Conservation (phyloP, 2,113 vertebrate species). For the Loxodonta africana region DNA sequence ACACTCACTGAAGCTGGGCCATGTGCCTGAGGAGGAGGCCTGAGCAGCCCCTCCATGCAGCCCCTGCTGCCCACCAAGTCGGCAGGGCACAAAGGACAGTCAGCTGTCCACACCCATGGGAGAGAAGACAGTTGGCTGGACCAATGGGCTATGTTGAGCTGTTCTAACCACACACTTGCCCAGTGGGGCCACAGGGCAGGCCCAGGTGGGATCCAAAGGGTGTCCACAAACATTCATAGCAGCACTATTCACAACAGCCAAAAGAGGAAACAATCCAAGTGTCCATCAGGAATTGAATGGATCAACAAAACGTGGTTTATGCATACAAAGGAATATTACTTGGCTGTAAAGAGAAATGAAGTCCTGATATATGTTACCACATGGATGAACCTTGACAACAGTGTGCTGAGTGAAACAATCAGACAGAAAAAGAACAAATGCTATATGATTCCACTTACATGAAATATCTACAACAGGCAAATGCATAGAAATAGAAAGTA, state of each 20-base stretch:
- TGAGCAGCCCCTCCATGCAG: not conserved
- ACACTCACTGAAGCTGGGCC: not conserved
- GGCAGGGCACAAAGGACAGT: not conserved
- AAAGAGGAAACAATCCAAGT: not conserved
- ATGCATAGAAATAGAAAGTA: not conserved
- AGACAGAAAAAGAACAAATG: not conserved
- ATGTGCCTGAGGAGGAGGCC: not conserved
- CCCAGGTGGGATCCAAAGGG: not conserved
- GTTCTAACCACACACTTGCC: not conserved
- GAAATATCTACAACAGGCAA: not conserved
- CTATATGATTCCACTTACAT: rapidly evolving
- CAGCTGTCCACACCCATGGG: not conserved
- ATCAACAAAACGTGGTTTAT: not conserved
- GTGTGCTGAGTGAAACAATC: rapidly evolving
- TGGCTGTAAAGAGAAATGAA: not conserved
- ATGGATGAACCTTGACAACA: not conserved
- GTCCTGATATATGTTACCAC: rapidly evolving
- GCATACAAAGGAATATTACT: rapidly evolving
- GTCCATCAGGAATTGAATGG: rapidly evolving
- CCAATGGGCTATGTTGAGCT: not conserved
- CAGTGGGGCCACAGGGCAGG: not conserved
- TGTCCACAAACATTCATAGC: rapidly evolving
- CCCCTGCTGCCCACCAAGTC: not conserved
- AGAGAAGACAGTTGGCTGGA: not conserved
- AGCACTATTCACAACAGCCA: not conserved